phyloP scores from a whole-genome alignment of 2,888 invertebrate species.

The Leptogaster cylindrica region DNA sequence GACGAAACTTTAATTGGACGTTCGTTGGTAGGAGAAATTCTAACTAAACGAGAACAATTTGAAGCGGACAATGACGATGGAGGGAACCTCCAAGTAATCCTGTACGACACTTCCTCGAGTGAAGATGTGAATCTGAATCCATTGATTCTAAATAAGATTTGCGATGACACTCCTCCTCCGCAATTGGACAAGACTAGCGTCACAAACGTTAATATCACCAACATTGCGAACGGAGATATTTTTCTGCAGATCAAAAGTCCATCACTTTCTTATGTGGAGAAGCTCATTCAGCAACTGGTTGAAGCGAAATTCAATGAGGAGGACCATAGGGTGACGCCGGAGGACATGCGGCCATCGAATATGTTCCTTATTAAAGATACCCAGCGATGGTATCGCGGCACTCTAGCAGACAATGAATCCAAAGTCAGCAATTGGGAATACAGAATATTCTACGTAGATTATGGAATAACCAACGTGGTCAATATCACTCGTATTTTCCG shows the following conservation, averaged over 20 bases:
- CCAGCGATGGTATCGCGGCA: slow-evolving; percentile 63
- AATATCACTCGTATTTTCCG: slow-evolving; percentile 61
- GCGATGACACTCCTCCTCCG: slow-evolving; percentile 56
- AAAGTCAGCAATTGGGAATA: slow-evolving; percentile 55
- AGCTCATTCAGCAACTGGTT: slow-evolving; percentile 54
- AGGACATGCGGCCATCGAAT: slow-evolving; percentile 57
- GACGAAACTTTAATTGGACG: slow-evolving; percentile 63
- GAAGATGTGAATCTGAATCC: slow-evolving; percentile 72
- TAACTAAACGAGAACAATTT: slow-evolving; percentile 57
- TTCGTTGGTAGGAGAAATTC: slow-evolving; percentile 67
- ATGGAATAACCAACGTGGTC: slow-evolving; percentile 63
- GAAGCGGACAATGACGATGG: slow-evolving; percentile 49
- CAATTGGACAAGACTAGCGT: slow-evolving; percentile 54
- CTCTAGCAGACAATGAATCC: slow-evolving; percentile 54
- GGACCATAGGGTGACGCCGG: slow-evolving; percentile 54
- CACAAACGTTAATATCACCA: slow-evolving; percentile 56
- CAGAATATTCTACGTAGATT: slow-evolving; percentile 66
- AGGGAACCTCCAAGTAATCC: slow-evolving; percentile 63
- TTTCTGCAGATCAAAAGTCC: slow-evolving; percentile 56
- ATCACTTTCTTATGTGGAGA: slow-evolving; percentile 56
- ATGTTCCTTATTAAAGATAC: slow-evolving; percentile 64
- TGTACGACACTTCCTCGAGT: slow-evolving; percentile 71
- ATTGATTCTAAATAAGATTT: slow-evolving; percentile 66
- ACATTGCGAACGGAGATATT: slow-evolving; percentile 58
- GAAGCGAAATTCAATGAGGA: slow-evolving; percentile 56